phyloP scores from a whole-genome alignment of 2,797 vertebrate genomes.

The Anisognathus igniventris region DNA sequence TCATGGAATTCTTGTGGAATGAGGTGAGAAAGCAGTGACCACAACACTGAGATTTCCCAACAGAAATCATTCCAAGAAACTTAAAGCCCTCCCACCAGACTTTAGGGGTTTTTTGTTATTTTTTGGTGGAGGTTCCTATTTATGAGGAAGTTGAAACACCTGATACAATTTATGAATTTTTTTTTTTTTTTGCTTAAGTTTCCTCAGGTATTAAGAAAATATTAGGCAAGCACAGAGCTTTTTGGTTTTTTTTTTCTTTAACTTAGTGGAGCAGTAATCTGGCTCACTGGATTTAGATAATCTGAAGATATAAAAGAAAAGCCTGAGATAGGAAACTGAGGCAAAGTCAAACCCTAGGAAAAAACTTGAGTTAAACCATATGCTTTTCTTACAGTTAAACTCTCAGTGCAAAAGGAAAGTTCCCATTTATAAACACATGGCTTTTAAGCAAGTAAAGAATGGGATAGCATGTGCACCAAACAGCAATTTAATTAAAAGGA shows the following conservation, averaged over 20 bases:
- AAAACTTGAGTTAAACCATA: not conserved
- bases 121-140: not conserved
- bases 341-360: not conserved
- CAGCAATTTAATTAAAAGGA: constrained; percentile 30
- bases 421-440: not conserved
- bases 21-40: not conserved
- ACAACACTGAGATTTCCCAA: not conserved
- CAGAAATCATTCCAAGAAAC: not conserved
- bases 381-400: not conserved
- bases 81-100: not conserved
- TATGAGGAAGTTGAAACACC: not conserved
- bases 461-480: not conserved
- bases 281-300: not conserved
- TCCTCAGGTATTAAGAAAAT: not conserved
- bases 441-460: constrained; percentile 8
- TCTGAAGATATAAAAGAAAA: not conserved
- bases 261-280: not conserved
- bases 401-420: not conserved
- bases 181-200: not conserved
- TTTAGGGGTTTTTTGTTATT: not conserved
- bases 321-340: not conserved
- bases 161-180: not conserved
- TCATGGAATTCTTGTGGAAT: not conserved
- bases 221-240: not conserved
- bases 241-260: not conserved